Evolutionary conservation across 1,140 invertebrate genomes (phyloP), one percentile per base, ranked within the genome.

Genomic region (Cydia fagiglandana): DNA sequence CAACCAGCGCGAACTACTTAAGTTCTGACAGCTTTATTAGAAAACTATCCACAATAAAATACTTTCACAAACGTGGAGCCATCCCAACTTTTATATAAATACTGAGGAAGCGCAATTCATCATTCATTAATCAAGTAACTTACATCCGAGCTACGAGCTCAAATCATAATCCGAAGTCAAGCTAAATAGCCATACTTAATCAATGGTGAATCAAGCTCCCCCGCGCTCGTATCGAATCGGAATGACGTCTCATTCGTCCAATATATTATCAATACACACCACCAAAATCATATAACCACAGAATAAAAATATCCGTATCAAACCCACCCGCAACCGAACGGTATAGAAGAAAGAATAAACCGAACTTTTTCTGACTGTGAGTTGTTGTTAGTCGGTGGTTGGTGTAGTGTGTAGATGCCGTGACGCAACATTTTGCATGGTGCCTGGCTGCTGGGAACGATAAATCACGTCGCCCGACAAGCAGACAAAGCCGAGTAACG

Each of bases 351-450:
- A 10, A 74, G 24, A 61, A 64, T 2, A 15, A 64, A 76, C 2
- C 7, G 20, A 50, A 28, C 77, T 47, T 53, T 41, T 50, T 70
- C 82, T 78, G 20, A 12, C 81, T 91, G 88, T 87, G 87, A 78
- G 50, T 53, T 24, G 56, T 70, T 70, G 68, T 66, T 73, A 73
- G 70, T 24, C 66, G 61, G 56, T 30, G 75, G 64, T 79, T 28
- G 77, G 70, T 34, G 74, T 81, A 77, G 77, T 82, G 64, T 66
- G 78, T 78, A 80, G 75, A 83, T 73, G 84, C 79, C 82, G 89
- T 91, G 91, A 92, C 89, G 91, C 84, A 91, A 91, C 91, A 88
- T 90, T 92, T 91, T 91, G 90, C 89, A 91, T 88, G 90, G 77
- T 76, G 81, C 87, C 86, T 84, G 84, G 85, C 86, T 81, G 80